Base-by-base conservation (phyloP, 2,888 invertebrate species). In the Yponomeuta malinellus region DNA sequence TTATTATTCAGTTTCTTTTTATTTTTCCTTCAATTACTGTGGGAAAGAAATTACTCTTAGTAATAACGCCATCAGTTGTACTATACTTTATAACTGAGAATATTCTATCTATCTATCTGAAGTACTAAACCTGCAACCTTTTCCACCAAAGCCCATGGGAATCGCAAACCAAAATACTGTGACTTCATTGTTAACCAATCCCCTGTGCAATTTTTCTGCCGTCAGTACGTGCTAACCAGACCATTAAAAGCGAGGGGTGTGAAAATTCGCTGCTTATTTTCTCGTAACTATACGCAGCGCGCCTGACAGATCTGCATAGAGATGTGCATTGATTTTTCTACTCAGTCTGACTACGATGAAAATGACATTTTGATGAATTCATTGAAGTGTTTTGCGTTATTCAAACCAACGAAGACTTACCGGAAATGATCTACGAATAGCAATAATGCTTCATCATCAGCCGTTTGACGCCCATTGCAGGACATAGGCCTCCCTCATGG, bases 231-330 rank as follows among this genome's bases (percentile, higher is more conserved):
- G 77, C 77, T 81, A 83, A 83, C 82, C 83, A 85, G 84, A 84
- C 86, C 85, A 87, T 88, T 88, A 88, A 87, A 87, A 85, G 81
- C 76, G 81, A 59, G 81, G 87, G 88, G 88, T 86, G 88, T 84
- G 87, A 87, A 87, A 88, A 88, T 88, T 89, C 80, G 85, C 88
- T 84, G 87, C 88, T 88, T 89, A 87, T 88, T 87, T 87, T 83
- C 84, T 76, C 78, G 74, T 76, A 76, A 74, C 75, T 75, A 75
- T 72, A 73, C 74, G 74, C 71, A 59, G 75, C 73, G 71, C 73
- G 29, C 29, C 64, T 23, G 71, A 68, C 2, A 59, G 23, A 70
- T 37, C 43, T 64, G 52, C 63, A 69, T 63, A 31, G 33, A 65
- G 65, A 65, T 33, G 0, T 31, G 31, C 33, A 65, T 65, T 12